A percentile compares a stretch with the other conserved stretches of the same genome.
phyloP scores from a whole-genome alignment of 2,797 vertebrate species.

The Phylloscopus collybita region DNA sequence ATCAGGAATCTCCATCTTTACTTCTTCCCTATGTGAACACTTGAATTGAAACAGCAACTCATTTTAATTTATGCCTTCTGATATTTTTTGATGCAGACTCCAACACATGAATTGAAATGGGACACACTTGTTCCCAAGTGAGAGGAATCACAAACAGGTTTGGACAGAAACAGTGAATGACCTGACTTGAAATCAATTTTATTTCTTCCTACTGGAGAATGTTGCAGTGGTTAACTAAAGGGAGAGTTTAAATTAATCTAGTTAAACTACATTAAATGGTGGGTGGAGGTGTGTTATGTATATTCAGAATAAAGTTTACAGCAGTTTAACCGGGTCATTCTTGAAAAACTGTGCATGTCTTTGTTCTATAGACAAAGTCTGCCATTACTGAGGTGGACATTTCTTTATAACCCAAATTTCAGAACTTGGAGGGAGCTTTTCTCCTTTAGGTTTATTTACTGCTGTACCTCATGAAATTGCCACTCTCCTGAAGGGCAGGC shows the following conservation, averaged over 20 bases:
- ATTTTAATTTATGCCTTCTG: slow-evolving; percentile 34
- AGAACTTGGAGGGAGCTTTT: not conserved
- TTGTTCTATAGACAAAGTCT: not conserved
- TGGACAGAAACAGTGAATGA: not conserved
- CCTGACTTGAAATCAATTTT: not conserved
- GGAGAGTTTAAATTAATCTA: not conserved
- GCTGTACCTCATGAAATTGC: not conserved
- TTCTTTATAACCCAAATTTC: not conserved
- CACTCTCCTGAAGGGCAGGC: not conserved
- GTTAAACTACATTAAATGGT: not conserved
- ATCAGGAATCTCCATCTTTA: slow-evolving; percentile 59
- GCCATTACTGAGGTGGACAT: not conserved
- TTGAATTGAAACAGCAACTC: slow-evolving; percentile 28
- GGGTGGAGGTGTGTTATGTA: not conserved
- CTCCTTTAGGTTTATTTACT: not conserved
- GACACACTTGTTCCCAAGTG: not conserved
- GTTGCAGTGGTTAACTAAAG: not conserved
- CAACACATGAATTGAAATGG: not conserved
- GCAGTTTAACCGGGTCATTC: not conserved
- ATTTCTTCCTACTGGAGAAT: not conserved
- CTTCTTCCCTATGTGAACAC: slow-evolving; percentile 16
- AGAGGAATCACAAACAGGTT: slow-evolving; percentile 3
- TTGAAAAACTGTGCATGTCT: not conserved
- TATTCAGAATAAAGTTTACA: not conserved
- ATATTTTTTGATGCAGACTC: slow-evolving; percentile 18